These are phyloP conservation scores for Meandrusa payeni DNA, from an alignment of 2,888 invertebrate species.

Conservation along the genomic window DNA sequence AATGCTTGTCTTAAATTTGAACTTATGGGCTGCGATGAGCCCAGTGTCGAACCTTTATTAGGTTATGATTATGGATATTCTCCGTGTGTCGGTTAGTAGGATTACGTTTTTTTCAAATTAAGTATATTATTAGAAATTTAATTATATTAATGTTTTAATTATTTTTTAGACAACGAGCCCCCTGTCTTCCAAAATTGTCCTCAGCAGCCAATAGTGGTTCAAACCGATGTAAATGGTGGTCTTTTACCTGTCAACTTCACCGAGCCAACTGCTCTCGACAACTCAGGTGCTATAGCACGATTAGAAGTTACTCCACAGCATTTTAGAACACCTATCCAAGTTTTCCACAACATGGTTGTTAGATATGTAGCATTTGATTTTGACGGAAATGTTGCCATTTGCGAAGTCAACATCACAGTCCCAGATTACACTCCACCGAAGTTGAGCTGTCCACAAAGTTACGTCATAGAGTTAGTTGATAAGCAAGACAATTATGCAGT, in stretches of 20 bases:
- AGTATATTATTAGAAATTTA: neutral
- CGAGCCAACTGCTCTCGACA: slow-evolving; percentile 96
- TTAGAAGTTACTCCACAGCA: slow-evolving; percentile 95
- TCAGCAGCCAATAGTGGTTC: slow-evolving; percentile 93
- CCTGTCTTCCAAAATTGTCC: slow-evolving; percentile 98
- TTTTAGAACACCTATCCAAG: slow-evolving; percentile 92
- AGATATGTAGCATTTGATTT: slow-evolving; percentile 98
- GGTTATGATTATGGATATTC: slow-evolving; percentile 97
- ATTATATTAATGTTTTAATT: slow-evolving; percentile 4
- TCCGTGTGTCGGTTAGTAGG: slow-evolving; percentile 92
- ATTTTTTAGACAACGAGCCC: slow-evolving; percentile 91
- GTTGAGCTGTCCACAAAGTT: slow-evolving; percentile 95
- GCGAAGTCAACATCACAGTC: slow-evolving; percentile 97
- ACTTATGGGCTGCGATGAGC: slow-evolving; percentile 96
- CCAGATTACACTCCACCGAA: slow-evolving; percentile 95
- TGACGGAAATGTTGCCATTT: slow-evolving; percentile 98
- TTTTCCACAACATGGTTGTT: slow-evolving; percentile 95
- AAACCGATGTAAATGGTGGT: slow-evolving; percentile 94
- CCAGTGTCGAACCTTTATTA: slow-evolving; percentile 88
- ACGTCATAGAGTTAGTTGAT: slow-evolving; percentile 94
- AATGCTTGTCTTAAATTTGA: slow-evolving; percentile 98
- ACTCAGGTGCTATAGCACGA: slow-evolving; percentile 96
- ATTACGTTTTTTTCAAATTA: slow-evolving; percentile 20
- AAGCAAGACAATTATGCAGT: slow-evolving; percentile 94
- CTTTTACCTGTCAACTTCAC: slow-evolving; percentile 94